phyloP scores from a whole-genome alignment of 1,140 invertebrate genomes.

The Nasonia giraulti region DNA sequence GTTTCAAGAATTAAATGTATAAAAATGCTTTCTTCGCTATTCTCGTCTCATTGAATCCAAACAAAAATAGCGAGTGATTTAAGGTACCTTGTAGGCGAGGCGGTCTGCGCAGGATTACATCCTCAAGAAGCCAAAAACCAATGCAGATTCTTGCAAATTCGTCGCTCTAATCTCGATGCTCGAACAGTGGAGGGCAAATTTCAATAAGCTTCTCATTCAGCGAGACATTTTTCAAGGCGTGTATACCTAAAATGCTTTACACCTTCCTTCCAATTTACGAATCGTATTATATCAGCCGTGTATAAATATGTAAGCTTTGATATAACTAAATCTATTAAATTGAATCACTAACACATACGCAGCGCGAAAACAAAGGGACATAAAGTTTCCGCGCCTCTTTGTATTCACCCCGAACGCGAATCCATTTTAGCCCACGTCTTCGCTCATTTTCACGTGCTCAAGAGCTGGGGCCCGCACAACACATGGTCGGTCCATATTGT shows the following conservation, averaged over 20 bases:
- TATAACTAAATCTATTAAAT: conserved; percentile 46
- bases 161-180: conserved; percentile 1
- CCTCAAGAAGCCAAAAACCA: background rate
- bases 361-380: conserved; percentile 46
- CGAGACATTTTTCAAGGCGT: background rate
- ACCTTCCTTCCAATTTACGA: conserved; percentile 29
- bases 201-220: conserved; percentile 36
- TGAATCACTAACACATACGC: conserved; percentile 25
- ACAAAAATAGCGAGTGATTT: background rate
- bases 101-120: background rate
- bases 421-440: conserved; percentile 39
- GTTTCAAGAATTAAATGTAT: too few relatives aligned
- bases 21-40: too few relatives aligned
- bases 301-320: conserved; percentile 42
- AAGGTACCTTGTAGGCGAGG: background rate
- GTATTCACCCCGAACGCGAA: conserved; percentile 30
- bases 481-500: background rate
- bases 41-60: background rate
- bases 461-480: conserved; percentile 1
- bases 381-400: conserved; percentile 44
- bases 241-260: conserved; percentile 19
- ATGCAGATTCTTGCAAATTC: conserved; percentile 24
- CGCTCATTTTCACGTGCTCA: conserved; percentile 37
- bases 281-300: conserved; percentile 21
- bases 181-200: background rate